Evolutionary conservation across 2,113 vertebrate genomes (phyloP).

Genomic region (Tamias sibiricus): DNA sequence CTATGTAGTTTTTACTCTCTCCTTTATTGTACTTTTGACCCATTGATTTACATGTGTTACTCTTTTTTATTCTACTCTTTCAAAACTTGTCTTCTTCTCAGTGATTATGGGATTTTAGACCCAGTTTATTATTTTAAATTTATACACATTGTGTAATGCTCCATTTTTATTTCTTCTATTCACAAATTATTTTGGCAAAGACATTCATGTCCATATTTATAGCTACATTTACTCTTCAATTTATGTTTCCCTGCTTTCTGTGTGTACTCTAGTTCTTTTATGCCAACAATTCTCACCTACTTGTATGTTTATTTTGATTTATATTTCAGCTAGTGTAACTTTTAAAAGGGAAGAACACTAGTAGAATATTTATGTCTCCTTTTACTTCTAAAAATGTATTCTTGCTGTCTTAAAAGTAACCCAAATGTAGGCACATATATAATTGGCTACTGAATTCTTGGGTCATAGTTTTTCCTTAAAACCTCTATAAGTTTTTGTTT

Average conservation of each 20-base stretch:
- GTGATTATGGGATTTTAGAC: slow-evolving; percentile 2
- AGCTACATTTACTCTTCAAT: slow-evolving; percentile 38
- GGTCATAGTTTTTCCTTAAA: neutral
- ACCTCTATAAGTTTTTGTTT: neutral
- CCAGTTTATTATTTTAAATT: slow-evolving; percentile 40
- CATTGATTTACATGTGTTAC: neutral
- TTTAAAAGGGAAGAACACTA: slow-evolving; percentile 33
- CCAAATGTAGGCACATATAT: neutral
- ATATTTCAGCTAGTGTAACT: slow-evolving; percentile 22
- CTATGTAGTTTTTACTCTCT: neutral
- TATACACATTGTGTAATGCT: slow-evolving; percentile 12
- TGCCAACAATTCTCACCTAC: slow-evolving; percentile 3
- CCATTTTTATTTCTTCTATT: neutral
- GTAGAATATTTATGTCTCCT: slow-evolving; percentile 58
- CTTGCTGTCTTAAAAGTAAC: slow-evolving; percentile 34
- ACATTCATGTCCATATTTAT: neutral
- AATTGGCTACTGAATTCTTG: neutral
- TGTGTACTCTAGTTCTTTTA: neutral
- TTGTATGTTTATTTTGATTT: slow-evolving; percentile 65
- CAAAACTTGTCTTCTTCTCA: neutral
- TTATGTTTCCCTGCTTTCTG: slow-evolving; percentile 26
- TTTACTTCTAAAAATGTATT: slow-evolving; percentile 59
- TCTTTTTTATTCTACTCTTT: neutral
- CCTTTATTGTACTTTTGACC: neutral
- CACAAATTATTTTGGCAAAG: slow-evolving; percentile 45